phyloP scores from a whole-genome alignment of 2,888 invertebrate genomes.

The Polydrusus tereticollis region DNA sequence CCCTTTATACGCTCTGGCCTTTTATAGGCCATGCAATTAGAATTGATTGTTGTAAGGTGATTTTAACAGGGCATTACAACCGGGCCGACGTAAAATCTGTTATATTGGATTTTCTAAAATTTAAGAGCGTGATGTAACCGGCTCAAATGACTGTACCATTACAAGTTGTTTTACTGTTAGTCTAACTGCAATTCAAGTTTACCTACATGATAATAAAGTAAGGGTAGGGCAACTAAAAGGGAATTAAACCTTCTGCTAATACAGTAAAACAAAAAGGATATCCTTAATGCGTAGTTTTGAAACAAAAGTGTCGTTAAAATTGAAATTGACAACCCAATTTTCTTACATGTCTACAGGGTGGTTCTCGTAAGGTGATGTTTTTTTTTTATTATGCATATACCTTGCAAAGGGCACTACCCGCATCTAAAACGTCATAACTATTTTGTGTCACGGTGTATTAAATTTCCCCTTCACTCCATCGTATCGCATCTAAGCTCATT shows the following conservation, averaged over 20 bases:
- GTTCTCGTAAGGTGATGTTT: too few relatives aligned
- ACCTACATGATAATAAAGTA: conserved; percentile 43
- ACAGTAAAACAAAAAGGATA: conserved; percentile 34
- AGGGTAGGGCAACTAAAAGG: conserved; percentile 42
- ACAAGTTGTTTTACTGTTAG: conserved; percentile 43
- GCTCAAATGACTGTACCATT: conserved; percentile 34
- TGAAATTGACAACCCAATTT: too few relatives aligned
- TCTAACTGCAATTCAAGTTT: conserved; percentile 41
- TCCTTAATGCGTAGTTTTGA: neutral
- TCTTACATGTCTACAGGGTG: neutral
- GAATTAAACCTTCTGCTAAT: conserved; percentile 34
- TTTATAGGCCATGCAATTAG: conserved; percentile 66
- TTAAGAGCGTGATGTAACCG: conserved; percentile 54
- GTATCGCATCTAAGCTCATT: too few relatives aligned
- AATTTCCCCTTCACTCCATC: too few relatives aligned
- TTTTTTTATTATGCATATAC: too few relatives aligned
- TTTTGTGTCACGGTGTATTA: too few relatives aligned
- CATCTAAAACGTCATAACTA: too few relatives aligned
- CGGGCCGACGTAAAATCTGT: conserved; percentile 63
- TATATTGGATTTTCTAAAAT: conserved; percentile 63
- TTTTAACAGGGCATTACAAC: conserved; percentile 65
- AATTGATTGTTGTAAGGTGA: conserved; percentile 67
- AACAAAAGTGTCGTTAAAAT: neutral
- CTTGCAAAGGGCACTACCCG: too few relatives aligned
- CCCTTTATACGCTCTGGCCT: conserved; percentile 63